Conservation (phyloP, 1,140 invertebrate species). For the Helicoverpa zea region DNA sequence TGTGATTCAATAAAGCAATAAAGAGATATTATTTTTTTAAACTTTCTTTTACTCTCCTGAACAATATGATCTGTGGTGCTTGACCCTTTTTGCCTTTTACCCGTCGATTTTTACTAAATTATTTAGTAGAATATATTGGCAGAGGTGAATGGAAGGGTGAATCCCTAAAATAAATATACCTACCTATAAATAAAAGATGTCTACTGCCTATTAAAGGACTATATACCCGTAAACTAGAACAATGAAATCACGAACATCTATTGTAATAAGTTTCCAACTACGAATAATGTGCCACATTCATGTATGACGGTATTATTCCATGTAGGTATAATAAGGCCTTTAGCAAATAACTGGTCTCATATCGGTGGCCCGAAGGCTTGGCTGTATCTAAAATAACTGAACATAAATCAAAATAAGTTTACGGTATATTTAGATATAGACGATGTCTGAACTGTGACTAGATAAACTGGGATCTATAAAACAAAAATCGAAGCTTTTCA, state of each 20-base stretch:
- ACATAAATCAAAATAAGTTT: not conserved
- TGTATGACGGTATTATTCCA: not conserved
- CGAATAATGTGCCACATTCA: not conserved
- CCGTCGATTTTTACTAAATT: too few relatives aligned
- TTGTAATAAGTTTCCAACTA: conserved; percentile 5
- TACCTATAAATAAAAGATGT: not conserved
- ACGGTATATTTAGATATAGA: too few relatives aligned
- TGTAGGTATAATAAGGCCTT: not conserved
- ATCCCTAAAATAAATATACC: not conserved
- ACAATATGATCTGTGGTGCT: too few relatives aligned
- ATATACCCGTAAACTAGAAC: not conserved
- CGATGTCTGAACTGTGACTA: too few relatives aligned
- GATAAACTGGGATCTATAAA: too few relatives aligned
- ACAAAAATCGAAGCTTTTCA: too few relatives aligned
- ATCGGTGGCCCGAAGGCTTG: not conserved
- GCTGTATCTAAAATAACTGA: not conserved
- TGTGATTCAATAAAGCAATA: too few relatives aligned
- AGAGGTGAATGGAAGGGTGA: too few relatives aligned
- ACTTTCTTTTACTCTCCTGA: too few relatives aligned
- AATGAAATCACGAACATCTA: not conserved
- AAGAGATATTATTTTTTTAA: too few relatives aligned
- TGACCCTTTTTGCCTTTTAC: too few relatives aligned
- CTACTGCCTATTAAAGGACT: not conserved
- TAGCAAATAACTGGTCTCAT: conserved; percentile 13
- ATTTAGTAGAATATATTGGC: too few relatives aligned